Evolutionary conservation across 2,888 invertebrate genomes (phyloP).

Genomic region (Melanotus villosus): DNA sequence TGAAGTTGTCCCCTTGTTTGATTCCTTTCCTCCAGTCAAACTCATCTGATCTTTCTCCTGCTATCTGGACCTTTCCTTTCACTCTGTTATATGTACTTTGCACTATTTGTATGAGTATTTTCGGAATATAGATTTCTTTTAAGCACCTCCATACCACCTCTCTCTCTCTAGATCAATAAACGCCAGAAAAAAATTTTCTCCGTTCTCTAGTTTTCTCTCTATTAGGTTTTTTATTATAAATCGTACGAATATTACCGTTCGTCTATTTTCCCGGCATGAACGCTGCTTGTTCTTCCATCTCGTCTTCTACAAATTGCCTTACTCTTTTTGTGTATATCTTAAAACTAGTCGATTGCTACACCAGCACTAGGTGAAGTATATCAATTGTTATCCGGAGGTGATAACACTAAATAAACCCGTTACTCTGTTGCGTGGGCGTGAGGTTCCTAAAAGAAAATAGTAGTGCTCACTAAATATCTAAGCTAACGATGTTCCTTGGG

Average conservation of each 20-base stretch:
- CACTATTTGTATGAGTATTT: constrained; percentile 49
- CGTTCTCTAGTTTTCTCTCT: constrained; percentile 33
- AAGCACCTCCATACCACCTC: constrained; percentile 43
- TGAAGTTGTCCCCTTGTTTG: constrained; percentile 1
- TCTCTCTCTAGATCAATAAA: constrained; percentile 30
- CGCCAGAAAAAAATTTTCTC: constrained; percentile 20
- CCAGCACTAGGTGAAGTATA: too few relatives aligned
- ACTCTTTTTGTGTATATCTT: constrained; percentile 20
- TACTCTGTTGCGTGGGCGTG: too few relatives aligned
- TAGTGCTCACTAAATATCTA: too few relatives aligned
- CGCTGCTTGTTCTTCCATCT: constrained; percentile 4
- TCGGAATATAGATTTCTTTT: constrained; percentile 14
- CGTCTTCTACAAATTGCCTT: not conserved
- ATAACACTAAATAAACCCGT: too few relatives aligned
- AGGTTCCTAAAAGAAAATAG: too few relatives aligned
- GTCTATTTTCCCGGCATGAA: not conserved
- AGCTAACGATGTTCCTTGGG: too few relatives aligned
- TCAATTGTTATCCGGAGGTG: too few relatives aligned
- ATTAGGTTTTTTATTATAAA: constrained; percentile 1
- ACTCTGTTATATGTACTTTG: constrained; percentile 53
- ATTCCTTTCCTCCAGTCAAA: not conserved
- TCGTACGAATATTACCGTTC: not conserved
- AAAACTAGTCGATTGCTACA: constrained; percentile 10
- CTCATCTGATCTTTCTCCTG: constrained; percentile 24
- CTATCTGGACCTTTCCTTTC: constrained; percentile 48